Evolutionary conservation across 2,797 vertebrate genomes (phyloP).

Genomic region (Pitangus sulphuratus): DNA sequence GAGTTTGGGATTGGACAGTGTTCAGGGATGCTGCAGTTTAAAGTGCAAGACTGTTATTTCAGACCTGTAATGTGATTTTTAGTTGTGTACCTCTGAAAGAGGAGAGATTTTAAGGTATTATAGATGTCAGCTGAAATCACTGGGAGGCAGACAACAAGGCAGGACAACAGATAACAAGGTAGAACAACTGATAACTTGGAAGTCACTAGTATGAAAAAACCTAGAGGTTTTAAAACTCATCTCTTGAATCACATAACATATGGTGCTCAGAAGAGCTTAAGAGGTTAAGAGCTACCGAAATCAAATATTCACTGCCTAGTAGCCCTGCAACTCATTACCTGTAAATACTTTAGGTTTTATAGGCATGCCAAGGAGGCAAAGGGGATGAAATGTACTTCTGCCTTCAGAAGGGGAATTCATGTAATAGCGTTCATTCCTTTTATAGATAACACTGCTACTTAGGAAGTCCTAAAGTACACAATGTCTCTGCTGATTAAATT

Average conservation of each 20-base stretch:
- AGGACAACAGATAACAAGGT: not conserved
- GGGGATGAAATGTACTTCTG: constrained; percentile 11
- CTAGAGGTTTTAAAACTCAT: not conserved
- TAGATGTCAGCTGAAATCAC: not conserved
- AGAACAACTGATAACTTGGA: not conserved
- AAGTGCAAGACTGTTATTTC: not conserved
- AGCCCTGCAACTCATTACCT: not conserved
- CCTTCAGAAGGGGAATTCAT: constrained; percentile 24
- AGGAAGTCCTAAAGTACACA: constrained; percentile 53
- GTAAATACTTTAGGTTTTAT: not conserved
- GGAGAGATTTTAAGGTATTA: not conserved
- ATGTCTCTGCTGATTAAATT: constrained; percentile 62
- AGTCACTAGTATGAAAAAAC: not conserved
- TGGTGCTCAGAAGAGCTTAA: not conserved
- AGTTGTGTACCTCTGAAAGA: not conserved
- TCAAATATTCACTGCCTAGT: not conserved
- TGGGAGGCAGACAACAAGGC: not conserved
- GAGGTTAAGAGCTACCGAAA: not conserved
- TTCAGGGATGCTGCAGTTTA: not conserved
- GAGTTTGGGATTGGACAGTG: not conserved
- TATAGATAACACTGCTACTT: constrained; percentile 35
- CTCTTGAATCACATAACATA: not conserved
- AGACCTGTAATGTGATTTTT: not conserved
- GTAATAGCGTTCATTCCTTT: constrained; percentile 47
- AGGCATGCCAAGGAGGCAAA: not conserved